Evolutionary conservation across 2,113 vertebrate species (phyloP).

Genomic region (Limnothrissa miodon): DNA sequence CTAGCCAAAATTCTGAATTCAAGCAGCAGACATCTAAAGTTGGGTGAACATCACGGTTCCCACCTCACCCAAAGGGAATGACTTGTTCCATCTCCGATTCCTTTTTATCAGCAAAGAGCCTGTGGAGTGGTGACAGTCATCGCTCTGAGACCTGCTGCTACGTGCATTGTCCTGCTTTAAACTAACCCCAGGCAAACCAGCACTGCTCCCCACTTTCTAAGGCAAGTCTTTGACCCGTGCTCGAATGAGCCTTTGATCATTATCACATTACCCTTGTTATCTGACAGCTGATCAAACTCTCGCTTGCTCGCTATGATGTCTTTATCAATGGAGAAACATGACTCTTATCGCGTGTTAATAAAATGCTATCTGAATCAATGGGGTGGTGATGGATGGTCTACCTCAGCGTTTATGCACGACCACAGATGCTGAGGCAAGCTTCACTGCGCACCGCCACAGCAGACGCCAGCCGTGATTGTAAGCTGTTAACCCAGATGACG

Average conservation of each 20-base stretch:
- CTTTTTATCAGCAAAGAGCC: background rate
- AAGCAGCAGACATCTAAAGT: background rate
- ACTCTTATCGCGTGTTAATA: constrained; percentile 43
- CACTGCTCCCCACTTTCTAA: background rate
- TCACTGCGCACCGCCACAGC: background rate
- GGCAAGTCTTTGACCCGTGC: constrained; percentile 25
- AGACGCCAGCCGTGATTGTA: background rate
- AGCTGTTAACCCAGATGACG: background rate
- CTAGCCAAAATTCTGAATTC: background rate
- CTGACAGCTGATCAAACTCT: constrained; percentile 34
- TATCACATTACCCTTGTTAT: constrained; percentile 23
- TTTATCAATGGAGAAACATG: constrained; percentile 30
- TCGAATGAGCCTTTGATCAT: constrained; percentile 19
- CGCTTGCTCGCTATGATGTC: background rate
- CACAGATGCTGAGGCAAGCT: constrained; percentile 24
- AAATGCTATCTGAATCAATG: constrained; percentile 34
- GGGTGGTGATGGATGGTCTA: constrained; percentile 39
- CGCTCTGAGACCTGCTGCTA: background rate
- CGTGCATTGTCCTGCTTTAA: background rate
- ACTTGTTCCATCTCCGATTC: background rate
- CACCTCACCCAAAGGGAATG: background rate
- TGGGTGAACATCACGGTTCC: background rate
- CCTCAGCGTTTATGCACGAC: constrained; percentile 25
- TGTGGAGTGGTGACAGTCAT: background rate
- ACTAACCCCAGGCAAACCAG: background rate